These are phyloP conservation scores for Apotomis turbidana DNA, from an alignment of 2,888 invertebrate genomes.

Conservation along the genomic window DNA sequence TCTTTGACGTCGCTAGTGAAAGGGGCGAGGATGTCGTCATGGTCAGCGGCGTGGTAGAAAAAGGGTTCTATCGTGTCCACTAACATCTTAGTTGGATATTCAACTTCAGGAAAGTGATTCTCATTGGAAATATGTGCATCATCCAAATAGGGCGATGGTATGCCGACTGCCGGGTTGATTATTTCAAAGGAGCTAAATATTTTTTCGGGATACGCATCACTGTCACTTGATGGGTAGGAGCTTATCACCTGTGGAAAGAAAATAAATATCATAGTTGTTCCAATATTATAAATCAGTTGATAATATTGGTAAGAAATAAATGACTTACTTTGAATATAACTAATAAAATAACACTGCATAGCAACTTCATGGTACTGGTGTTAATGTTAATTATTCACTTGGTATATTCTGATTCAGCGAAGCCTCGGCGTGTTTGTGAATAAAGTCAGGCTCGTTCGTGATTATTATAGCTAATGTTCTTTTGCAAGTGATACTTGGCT, in stretches of 20 bases:
- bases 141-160: not conserved
- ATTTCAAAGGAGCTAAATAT: slow-evolving; percentile 3
- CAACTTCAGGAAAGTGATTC: slow-evolving; percentile 48
- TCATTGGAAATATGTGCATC: not conserved
- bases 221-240: slow-evolving; percentile 25
- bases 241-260: slow-evolving; percentile 14
- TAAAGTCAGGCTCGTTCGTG: slow-evolving; percentile 11
- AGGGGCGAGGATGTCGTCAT: slow-evolving; percentile 52
- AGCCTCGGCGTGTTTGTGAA: slow-evolving; percentile 19
- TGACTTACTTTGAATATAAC: slow-evolving; percentile 23
- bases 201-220: not conserved
- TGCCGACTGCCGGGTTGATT: not conserved
- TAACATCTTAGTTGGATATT: slow-evolving; percentile 53
- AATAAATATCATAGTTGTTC: not conserved
- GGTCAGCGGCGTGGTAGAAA: slow-evolving; percentile 53
- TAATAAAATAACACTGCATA: slow-evolving; percentile 7
- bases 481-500: slow-evolving; percentile 27
- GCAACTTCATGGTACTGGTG: slow-evolving; percentile 19
- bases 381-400: not conserved
- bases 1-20: slow-evolving; percentile 57
- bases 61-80: slow-evolving; percentile 60
- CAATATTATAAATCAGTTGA: not conserved
- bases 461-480: slow-evolving; percentile 31
- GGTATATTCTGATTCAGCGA: not conserved
- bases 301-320: not conserved